Conservation (phyloP, 2,113 vertebrate species). For the Chascanopsetta lugubris region DNA sequence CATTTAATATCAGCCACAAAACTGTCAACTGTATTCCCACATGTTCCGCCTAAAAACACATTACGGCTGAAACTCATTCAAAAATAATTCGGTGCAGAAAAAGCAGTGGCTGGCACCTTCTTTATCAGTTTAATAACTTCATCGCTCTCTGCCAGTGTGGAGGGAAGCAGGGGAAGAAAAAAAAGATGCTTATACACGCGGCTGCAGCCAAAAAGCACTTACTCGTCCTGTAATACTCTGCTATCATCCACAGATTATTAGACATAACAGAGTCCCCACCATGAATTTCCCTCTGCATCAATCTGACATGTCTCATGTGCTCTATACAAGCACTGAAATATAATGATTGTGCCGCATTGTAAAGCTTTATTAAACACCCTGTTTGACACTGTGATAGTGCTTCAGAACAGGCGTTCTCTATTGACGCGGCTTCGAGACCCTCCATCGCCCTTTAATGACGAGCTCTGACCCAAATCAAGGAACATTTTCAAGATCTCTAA, state of each 20-base stretch:
- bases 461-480: too few species aligned
- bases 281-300: not conserved
- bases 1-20: slow-evolving; percentile 59
- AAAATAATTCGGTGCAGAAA: slow-evolving; percentile 40
- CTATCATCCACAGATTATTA: slow-evolving; percentile 16
- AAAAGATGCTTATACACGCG: slow-evolving; percentile 21
- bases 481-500: too few species aligned
- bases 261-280: not conserved
- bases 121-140: slow-evolving; percentile 57
- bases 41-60: slow-evolving; percentile 37
- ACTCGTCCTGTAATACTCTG: slow-evolving; percentile 5
- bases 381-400: not conserved
- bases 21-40: slow-evolving; percentile 32
- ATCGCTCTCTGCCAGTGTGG: slow-evolving; percentile 22
- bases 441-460: too few species aligned
- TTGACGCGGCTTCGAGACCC: too few species aligned
- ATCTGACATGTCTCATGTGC: not conserved
- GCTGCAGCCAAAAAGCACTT: slow-evolving; percentile 11
- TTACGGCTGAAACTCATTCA: slow-evolving; percentile 43
- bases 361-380: slow-evolving; percentile 11
- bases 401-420: too few species aligned
- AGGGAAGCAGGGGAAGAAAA: slow-evolving; percentile 4
- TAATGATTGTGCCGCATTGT: slow-evolving; percentile 3
- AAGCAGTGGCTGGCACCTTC: slow-evolving; percentile 38
- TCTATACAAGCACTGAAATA: slow-evolving; percentile 4